Base-by-base conservation (phyloP, 2,888 invertebrate species). In the Cryptocheilus praepositus region DNA sequence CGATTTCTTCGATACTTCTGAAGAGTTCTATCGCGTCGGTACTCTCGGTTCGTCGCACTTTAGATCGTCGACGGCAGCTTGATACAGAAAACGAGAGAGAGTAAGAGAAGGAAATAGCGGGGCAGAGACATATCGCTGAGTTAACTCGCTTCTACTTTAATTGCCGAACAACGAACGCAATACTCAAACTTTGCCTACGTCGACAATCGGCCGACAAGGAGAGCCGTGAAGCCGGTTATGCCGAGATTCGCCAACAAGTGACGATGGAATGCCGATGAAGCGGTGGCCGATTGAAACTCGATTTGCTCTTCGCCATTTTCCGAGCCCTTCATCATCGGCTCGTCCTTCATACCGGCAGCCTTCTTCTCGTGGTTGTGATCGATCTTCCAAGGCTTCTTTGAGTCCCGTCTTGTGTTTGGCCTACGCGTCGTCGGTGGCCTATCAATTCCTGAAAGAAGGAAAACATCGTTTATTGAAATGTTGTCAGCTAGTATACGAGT, bases 331-430 rank as follows among this genome's bases (percentile, higher is more conserved):
- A 78, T 55, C 68, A 81, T 79, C 64, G 84, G 77, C 60, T 84
- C 85, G 71, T 87, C 87, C 71, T 81, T 84, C 79, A 85, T 86
- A 19, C 84, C 86, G 1, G 82, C 83, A 0, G 79, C 78, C 61
- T 85, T 83, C 64, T 85, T 86, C 44, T 85, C 85, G 66, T 84
- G 77, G 15, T 72, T 77, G 58, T 80, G 79, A 78, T 86, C 83
- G 57, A 77, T 72, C 54, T 81, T 83, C 86, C 87, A 84, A 2
- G 77, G 67, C 64, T 86, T 87, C 71, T 85, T 86, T 62, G 85
- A 83, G 57, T 86, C 86, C 19, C 86, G 80, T 64, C 86, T 76
- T 36, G 81, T 73, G 73, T 80, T 83, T 3, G 88, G 84, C 60
- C 74, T 82, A 15, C 83, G 81, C 46, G 85, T 86, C 43, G 86